A percentile compares a stretch with the other conserved stretches of the same genome.
phyloP scores from a whole-genome alignment of 1,140 invertebrate genomes.

The Eciton burchellii region DNA sequence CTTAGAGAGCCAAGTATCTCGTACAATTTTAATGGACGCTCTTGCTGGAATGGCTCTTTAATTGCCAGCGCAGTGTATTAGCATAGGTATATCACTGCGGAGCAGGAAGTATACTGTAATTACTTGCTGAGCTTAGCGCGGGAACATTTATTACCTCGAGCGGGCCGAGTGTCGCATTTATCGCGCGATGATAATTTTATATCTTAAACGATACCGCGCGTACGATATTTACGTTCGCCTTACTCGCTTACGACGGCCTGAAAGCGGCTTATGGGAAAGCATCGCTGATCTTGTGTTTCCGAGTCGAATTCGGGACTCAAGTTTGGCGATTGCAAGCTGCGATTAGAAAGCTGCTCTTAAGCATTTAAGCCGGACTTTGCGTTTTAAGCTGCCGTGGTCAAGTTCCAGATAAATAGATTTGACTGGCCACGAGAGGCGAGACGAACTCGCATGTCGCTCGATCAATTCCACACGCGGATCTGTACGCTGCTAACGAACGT shows the following conservation, averaged over 20 bases:
- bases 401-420: slow-evolving; percentile 56
- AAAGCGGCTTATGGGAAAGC: slow-evolving; percentile 23
- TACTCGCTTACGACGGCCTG: background rate
- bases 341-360: slow-evolving; percentile 57
- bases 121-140: slow-evolving; percentile 55
- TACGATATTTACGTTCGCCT: slow-evolving; percentile 20
- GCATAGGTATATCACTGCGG: slow-evolving; percentile 55
- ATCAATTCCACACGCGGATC: background rate
- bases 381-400: slow-evolving; percentile 59
- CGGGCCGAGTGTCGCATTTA: slow-evolving; percentile 47
- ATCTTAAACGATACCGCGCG: slow-evolving; percentile 50
- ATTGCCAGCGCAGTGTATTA: slow-evolving; percentile 52
- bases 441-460: slow-evolving; percentile 1
- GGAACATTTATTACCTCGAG: slow-evolving; percentile 52
- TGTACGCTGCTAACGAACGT: too few relatives aligned
- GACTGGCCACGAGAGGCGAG: slow-evolving; percentile 14
- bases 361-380: slow-evolving; percentile 59
- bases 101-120: slow-evolving; percentile 59
- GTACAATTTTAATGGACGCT: slow-evolving; percentile 47
- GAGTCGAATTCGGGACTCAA: slow-evolving; percentile 46
- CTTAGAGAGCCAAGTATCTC: slow-evolving; percentile 8
- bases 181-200: slow-evolving; percentile 54
- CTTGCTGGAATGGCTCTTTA: slow-evolving; percentile 47
- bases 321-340: slow-evolving; percentile 62
- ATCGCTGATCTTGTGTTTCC: slow-evolving; percentile 34